A percentile compares a stretch with the other conserved stretches of the same genome.
Conservation (phyloP, 2,888 invertebrate species). For the Lasiommata megera region DNA sequence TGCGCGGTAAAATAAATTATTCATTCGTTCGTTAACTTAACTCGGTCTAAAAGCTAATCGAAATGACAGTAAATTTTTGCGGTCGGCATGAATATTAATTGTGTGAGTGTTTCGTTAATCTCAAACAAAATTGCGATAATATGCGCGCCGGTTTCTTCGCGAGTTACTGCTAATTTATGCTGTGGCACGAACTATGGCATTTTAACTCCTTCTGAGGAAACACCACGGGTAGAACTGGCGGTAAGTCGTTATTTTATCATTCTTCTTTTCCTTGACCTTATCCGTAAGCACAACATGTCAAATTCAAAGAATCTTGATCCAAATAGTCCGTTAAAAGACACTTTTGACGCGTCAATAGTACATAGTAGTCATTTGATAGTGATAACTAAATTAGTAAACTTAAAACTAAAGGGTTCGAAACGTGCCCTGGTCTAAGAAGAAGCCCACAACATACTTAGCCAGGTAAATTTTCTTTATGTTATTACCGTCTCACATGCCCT, state of each 20-base stretch:
- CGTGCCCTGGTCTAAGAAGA: too few relatives aligned
- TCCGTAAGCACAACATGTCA: too few relatives aligned
- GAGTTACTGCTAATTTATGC: constrained; percentile 77
- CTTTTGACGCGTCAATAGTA: too few relatives aligned
- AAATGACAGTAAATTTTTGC: constrained; percentile 51
- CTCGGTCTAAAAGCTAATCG: constrained; percentile 51
- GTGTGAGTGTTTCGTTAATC: constrained; percentile 71
- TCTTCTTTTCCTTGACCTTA: too few relatives aligned
- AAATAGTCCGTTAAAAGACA: too few relatives aligned
- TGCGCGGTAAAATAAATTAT: neutral
- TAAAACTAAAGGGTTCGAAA: too few relatives aligned
- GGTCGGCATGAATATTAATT: constrained; percentile 66
- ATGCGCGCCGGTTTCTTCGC: constrained; percentile 75
- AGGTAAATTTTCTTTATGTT: too few relatives aligned
- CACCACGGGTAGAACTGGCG: constrained; percentile 22
- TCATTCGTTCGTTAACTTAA: neutral
- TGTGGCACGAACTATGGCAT: constrained; percentile 77
- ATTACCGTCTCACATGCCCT: too few relatives aligned
- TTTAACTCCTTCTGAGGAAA: constrained; percentile 77
- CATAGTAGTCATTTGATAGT: too few relatives aligned
- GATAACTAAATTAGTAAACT: too few relatives aligned
- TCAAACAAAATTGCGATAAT: constrained; percentile 75
- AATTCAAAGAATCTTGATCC: too few relatives aligned
- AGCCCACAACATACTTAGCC: too few relatives aligned
- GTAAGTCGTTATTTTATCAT: constrained; percentile 39